These are phyloP conservation scores for Pocillopora damicornis DNA, from an alignment of 64 coral and sea anemone genomes.

Conservation along the genomic window DNA sequence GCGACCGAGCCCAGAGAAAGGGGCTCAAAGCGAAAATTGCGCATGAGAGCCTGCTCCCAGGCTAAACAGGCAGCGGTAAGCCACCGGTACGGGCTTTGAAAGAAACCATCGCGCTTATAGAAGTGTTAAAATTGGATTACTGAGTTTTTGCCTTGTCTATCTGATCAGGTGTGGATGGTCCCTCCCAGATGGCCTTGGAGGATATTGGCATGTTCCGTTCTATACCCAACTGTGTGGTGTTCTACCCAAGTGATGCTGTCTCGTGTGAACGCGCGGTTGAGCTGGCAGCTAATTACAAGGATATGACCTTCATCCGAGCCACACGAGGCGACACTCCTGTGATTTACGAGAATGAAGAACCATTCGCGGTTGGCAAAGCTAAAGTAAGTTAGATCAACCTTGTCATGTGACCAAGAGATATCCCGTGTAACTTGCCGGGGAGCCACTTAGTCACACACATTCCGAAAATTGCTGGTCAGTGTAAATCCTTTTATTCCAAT, in stretches of 20 bases:
- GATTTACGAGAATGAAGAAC: conserved; percentile 77
- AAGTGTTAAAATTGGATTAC: background rate
- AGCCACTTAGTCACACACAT: too few species aligned
- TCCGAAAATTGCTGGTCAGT: too few species aligned
- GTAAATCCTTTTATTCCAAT: too few species aligned
- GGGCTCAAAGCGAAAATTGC: too few species aligned
- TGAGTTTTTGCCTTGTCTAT: background rate
- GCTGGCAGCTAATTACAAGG: conserved; percentile 76
- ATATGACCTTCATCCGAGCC: conserved; percentile 87
- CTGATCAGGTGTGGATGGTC: conserved; percentile 89
- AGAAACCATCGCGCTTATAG: too few species aligned
- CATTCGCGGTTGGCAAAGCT: conserved; percentile 90
- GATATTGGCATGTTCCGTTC: conserved; percentile 95
- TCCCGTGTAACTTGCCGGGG: background rate
- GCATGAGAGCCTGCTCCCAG: too few species aligned
- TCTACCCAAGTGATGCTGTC: conserved; percentile 96
- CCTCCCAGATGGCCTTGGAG: conserved; percentile 95
- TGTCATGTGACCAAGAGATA: background rate
- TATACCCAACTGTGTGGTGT: conserved; percentile 87
- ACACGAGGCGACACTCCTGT: conserved; percentile 69
- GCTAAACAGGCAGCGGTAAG: too few species aligned
- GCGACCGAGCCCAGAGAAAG: too few species aligned
- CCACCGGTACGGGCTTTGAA: too few species aligned
- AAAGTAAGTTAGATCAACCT: conserved; percentile 52
- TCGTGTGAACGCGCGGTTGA: conserved; percentile 88